Evolutionary conservation across 92 coral and sea anemone genomes (phyloP).

Genomic region (Actinernus sp.): DNA sequence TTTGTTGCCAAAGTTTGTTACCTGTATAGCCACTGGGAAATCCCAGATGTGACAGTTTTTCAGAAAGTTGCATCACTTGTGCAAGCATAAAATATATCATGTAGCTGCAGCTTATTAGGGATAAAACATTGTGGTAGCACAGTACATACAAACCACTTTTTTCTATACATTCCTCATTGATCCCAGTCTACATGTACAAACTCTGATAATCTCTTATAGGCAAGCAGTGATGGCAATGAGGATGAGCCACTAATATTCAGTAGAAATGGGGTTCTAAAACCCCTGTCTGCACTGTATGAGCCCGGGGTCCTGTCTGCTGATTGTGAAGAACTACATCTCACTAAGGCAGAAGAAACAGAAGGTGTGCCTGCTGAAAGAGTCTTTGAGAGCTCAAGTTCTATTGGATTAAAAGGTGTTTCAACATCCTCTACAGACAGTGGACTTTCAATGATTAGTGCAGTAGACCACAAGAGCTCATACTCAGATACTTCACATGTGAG

Average conservation of each 20-base stretch:
- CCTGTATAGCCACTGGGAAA: too few relatives aligned
- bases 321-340: neutral
- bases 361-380: neutral
- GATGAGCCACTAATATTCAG: constrained; percentile 62
- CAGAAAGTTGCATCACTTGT: too few relatives aligned
- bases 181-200: too few relatives aligned
- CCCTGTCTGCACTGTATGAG: constrained; percentile 3
- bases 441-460: constrained; percentile 4
- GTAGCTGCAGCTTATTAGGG: too few relatives aligned
- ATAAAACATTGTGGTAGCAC: too few relatives aligned
- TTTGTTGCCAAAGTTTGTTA: too few relatives aligned
- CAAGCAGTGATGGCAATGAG: constrained; percentile 56
- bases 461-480: constrained; percentile 1
- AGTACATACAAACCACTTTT: too few relatives aligned
- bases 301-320: neutral
- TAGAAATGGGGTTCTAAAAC: constrained; percentile 36
- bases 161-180: too few relatives aligned
- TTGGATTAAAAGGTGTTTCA: neutral
- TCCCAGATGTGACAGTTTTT: too few relatives aligned
- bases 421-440: constrained; percentile 32
- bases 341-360: neutral
- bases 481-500: constrained; percentile 5
- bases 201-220: too few relatives aligned
- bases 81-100: too few relatives aligned
- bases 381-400: neutral